phyloP scores from a whole-genome alignment of 2,888 invertebrate species.

The Drosophila helvetica region DNA sequence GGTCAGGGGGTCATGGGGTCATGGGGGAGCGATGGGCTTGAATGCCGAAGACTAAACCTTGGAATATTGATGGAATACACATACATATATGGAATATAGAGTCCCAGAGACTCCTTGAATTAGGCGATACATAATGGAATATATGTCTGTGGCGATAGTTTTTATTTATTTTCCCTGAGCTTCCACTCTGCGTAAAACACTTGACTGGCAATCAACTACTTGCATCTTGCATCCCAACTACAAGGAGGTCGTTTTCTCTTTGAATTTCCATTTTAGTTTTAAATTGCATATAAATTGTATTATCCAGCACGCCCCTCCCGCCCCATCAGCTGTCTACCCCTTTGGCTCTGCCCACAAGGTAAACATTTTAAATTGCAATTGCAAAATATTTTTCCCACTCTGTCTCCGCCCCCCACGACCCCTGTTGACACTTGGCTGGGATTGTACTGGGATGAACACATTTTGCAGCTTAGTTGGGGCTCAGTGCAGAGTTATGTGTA shows the following conservation, averaged over 20 bases:
- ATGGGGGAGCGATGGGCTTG: no score
- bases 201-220: slow-evolving; percentile 18
- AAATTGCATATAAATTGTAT: slow-evolving; percentile 34
- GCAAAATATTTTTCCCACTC: slow-evolving; percentile 29
- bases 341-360: slow-evolving; percentile 13
- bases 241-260: slow-evolving; percentile 17
- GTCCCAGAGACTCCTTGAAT: no score
- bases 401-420: neutral
- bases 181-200: neutral
- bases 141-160: no score
- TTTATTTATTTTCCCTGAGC: no score
- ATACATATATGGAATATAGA: no score
- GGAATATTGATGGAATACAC: neutral
- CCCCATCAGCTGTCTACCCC: neutral
- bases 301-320: neutral
- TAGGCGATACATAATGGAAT: neutral
- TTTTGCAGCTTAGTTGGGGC: slow-evolving; percentile 44
- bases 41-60: no score
- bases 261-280: slow-evolving; percentile 31
- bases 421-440: slow-evolving; percentile 29
- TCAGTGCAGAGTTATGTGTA: slow-evolving; percentile 55
- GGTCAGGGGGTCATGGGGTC: no score
- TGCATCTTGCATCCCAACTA: slow-evolving; percentile 8
- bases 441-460: slow-evolving; percentile 19
- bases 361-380: slow-evolving; percentile 45